Base-by-base conservation (phyloP, 2,113 vertebrate species). In the Paramormyrops kingsleyae region DNA sequence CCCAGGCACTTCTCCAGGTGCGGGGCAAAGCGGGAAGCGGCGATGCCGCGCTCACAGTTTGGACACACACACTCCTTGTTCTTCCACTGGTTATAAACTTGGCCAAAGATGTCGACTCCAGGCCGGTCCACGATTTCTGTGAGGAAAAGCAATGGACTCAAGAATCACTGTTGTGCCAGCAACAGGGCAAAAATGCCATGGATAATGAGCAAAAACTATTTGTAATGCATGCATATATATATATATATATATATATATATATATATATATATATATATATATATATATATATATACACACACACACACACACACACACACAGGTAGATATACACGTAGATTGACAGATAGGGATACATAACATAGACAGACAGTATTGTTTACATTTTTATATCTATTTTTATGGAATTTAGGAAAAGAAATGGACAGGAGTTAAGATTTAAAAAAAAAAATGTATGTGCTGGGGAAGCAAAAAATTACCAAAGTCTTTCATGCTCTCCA, bases 71-170 rank as follows among this genome's bases (percentile, higher is more conserved):
- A 99, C 93, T 99, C 98, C 94, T 99, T 99, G 95, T 98, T 99
- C 95, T 98, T 99, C 98, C 98, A 99, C 94, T 99, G 98, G 95
- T 99, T 99, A 94, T 98, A 99, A 87, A 99, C 98, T 93, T 99
- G 98, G 66, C 98, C 98, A 86, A 99, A 99, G 92, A 99, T 98
- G 94, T 99, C 98, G 94, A 99, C 96, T 0, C 98, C 98, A 0
- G 98, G 98, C 94, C 99, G 97, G 94, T 99, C 98, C 94, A 99
- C 97, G 88, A 99, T 99, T 96, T 99, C 98, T 99, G 90, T 3
- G 4, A 70, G 62, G 62, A 70, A 70, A 70, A 31, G 10, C 62
- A 12, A 12, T 13, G n/a, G n/a, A 70, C 62, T 66, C n/a, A 12
- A 66, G 50, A 31, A 12, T 66, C n/a, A 27, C n/a, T 9, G 24